Conservation (phyloP, 2,888 invertebrate species). For the Cataglyphis rosenhaueri region DNA sequence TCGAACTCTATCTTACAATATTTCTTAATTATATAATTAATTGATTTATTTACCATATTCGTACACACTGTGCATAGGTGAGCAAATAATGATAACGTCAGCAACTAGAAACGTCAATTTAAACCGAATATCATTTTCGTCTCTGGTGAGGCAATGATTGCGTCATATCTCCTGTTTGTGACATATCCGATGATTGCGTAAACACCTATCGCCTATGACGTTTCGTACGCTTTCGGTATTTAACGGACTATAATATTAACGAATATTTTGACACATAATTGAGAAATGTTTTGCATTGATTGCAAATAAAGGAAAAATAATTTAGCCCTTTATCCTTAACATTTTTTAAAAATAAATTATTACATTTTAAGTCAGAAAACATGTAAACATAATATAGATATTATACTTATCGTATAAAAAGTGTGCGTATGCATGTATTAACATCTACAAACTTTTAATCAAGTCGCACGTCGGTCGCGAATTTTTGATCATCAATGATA, state of each 20-base stretch:
- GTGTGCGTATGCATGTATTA: background rate
- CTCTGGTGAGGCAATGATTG: conserved; percentile 22
- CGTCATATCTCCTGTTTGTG: conserved; percentile 12
- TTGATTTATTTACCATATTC: background rate
- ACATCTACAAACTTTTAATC: background rate
- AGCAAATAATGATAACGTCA: conserved; percentile 23
- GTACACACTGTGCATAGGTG: background rate
- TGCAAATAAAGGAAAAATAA: background rate
- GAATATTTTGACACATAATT: background rate
- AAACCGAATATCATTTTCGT: conserved; percentile 26
- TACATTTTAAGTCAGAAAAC: background rate
- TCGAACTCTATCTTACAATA: background rate
- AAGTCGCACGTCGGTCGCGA: background rate
- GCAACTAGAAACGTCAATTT: conserved; percentile 34
- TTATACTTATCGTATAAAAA: background rate
- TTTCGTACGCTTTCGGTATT: background rate
- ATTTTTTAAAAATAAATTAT: background rate
- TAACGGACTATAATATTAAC: background rate
- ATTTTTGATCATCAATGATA: background rate
- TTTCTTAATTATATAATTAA: background rate
- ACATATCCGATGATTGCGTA: conserved; percentile 28
- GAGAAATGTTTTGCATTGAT: background rate
- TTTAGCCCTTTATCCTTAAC: background rate
- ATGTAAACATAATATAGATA: background rate
- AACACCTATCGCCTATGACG: conserved; percentile 1